phyloP scores from a whole-genome alignment of 1,140 invertebrate species.

The Ridgeia piscesae region DNA sequence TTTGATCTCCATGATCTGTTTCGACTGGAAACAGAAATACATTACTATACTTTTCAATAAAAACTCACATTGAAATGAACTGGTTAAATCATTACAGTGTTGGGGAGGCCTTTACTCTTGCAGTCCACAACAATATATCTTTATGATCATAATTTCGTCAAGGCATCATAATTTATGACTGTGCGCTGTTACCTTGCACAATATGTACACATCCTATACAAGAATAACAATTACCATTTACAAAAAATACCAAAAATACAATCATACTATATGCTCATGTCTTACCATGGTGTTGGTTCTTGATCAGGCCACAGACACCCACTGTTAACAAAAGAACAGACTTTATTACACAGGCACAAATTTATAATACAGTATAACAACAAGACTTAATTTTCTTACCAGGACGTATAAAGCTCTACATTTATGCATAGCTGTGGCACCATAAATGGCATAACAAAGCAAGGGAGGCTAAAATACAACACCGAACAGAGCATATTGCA shows the following conservation, averaged over 20 bases:
- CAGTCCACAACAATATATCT: not conserved
- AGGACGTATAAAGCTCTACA: no score
- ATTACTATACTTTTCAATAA: not conserved
- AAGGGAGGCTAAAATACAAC: no score
- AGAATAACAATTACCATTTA: no score
- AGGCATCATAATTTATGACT: not conserved
- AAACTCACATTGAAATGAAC: not conserved
- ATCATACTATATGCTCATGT: no score
- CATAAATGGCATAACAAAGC: no score
- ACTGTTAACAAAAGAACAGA: not conserved
- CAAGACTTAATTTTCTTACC: no score
- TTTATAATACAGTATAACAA: not conserved
- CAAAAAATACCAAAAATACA: no score
- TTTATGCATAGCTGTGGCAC: no score
- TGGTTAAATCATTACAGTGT: not conserved
- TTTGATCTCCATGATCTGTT: constrained; percentile 98
- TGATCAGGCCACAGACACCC: not conserved
- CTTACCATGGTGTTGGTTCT: not conserved
- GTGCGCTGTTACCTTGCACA: not conserved
- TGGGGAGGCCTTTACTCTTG: not conserved
- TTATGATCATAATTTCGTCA: no score
- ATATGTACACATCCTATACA: no score
- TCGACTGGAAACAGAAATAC: constrained; percentile 66
- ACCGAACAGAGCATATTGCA: no score
- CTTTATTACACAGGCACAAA: not conserved